Evolutionary conservation across 1,140 invertebrate species (phyloP).

Genomic region (Mylabris phalerata): DNA sequence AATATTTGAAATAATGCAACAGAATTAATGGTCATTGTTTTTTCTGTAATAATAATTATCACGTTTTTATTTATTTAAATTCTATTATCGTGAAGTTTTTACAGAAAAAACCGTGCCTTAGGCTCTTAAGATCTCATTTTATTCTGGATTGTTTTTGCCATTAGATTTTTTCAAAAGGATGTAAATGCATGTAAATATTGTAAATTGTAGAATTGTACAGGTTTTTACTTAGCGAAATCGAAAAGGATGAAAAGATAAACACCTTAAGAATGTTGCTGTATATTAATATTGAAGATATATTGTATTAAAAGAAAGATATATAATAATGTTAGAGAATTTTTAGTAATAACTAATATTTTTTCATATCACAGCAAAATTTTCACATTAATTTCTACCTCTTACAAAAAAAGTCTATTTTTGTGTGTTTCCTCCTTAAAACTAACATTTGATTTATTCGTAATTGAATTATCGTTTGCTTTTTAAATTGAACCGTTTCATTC

Average conservation of each 20-base stretch:
- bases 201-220: conserved; percentile 17
- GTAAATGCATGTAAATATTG: conserved; percentile 12
- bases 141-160: conserved; percentile 8
- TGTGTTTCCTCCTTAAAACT: conserved; percentile 16
- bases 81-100: no score
- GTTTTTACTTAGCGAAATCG: conserved; percentile 24
- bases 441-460: not conserved
- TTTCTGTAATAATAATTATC: no score
- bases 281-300: conserved; percentile 1
- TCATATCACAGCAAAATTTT: conserved; percentile 23
- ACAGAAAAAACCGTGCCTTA: no score
- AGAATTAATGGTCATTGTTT: no score
- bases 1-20: no score
- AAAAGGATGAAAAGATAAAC: no score
- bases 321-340: conserved; percentile 26
- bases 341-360: conserved; percentile 25
- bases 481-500: no score
- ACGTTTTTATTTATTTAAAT: no score
- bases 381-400: conserved; percentile 15
- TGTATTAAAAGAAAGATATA: conserved; percentile 18
- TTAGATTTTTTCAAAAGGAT: conserved; percentile 1
- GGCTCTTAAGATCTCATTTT: conserved; percentile 5
- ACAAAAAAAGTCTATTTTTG: conserved; percentile 11
- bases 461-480: no score
- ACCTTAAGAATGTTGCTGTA: conserved; percentile 24